phyloP scores from a whole-genome alignment of 2,888 invertebrate species.

The Liodrosophila aerea region DNA sequence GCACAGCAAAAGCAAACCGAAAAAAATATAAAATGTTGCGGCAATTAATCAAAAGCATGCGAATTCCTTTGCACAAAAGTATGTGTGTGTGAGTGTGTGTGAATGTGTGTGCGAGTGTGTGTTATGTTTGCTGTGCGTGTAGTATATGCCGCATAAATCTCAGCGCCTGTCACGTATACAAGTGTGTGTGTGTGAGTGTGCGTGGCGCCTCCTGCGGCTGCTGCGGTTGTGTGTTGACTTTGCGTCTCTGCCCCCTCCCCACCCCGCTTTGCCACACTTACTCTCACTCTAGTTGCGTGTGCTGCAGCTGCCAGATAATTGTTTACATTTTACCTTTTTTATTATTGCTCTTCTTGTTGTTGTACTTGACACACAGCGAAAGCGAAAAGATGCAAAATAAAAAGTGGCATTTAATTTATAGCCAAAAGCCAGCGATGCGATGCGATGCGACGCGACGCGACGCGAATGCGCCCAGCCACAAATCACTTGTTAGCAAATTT shows the following conservation, averaged over 20 bases:
- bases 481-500: slow-evolving; percentile 79
- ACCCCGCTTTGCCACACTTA: no score
- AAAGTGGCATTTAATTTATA: slow-evolving; percentile 71
- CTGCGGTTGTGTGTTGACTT: slow-evolving; percentile 53
- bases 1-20: slow-evolving; percentile 18
- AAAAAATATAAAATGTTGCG: slow-evolving; percentile 69
- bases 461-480: slow-evolving; percentile 51
- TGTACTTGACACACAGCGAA: slow-evolving; percentile 2
- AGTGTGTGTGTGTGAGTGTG: slow-evolving; percentile 22
- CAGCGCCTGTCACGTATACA: slow-evolving; percentile 63
- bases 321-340: slow-evolving; percentile 77
- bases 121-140: slow-evolving; percentile 26
- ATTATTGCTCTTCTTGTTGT: not conserved
- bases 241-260: not conserved
- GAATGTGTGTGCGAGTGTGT: slow-evolving; percentile 15
- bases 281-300: not conserved
- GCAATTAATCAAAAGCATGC: slow-evolving; percentile 77
- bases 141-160: slow-evolving; percentile 65
- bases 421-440: slow-evolving; percentile 33
- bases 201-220: slow-evolving; percentile 44
- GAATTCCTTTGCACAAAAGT: slow-evolving; percentile 67
- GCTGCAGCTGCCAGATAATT: slow-evolving; percentile 73
- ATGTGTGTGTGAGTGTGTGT: slow-evolving; percentile 27
- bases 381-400: slow-evolving; percentile 53
- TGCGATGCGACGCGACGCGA: slow-evolving; percentile 8